Conservation (phyloP, 2,888 invertebrate species). For the Apeira syringaria region DNA sequence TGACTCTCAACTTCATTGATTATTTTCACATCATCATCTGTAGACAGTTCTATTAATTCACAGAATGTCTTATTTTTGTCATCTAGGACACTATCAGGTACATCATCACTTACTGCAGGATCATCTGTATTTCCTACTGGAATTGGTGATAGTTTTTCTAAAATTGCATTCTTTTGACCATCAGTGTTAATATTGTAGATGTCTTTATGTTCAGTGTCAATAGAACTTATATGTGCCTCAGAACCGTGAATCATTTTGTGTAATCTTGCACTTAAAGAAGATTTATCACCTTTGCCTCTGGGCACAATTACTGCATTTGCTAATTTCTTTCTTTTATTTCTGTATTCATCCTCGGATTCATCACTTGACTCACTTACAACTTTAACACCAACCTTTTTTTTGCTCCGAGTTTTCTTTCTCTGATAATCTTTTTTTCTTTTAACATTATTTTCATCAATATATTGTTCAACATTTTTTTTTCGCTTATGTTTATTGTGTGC, state of each 20-base stretch:
- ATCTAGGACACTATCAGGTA: constrained; percentile 18
- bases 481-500: constrained; percentile 49
- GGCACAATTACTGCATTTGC: constrained; percentile 80
- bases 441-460: constrained; percentile 25
- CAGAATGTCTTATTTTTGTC: constrained; percentile 5
- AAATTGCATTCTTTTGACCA: constrained; percentile 15
- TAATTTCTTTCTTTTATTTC: constrained; percentile 73
- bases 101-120: constrained; percentile 18
- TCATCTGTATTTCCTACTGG: constrained; percentile 29
- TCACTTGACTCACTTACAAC: constrained; percentile 63
- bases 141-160: constrained; percentile 30
- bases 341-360: constrained; percentile 72
- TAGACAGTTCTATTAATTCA: constrained; percentile 23
- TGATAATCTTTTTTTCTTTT: constrained; percentile 42
- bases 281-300: constrained; percentile 56
- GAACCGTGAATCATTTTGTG: constrained; percentile 64
- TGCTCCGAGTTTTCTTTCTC: constrained; percentile 48
- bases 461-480: constrained; percentile 41
- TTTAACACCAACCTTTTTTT: constrained; percentile 49
- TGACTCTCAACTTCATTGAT: constrained; percentile 6
- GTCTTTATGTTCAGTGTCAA: constrained; percentile 27
- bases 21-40: constrained; percentile 28
- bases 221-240: constrained; percentile 33
- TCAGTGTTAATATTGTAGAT: constrained; percentile 22
- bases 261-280: constrained; percentile 66